A percentile compares a stretch with the other conserved stretches of the same genome.
Evolutionary conservation across 2,113 vertebrate genomes (phyloP).

Genomic region (Taxidea taxus): DNA sequence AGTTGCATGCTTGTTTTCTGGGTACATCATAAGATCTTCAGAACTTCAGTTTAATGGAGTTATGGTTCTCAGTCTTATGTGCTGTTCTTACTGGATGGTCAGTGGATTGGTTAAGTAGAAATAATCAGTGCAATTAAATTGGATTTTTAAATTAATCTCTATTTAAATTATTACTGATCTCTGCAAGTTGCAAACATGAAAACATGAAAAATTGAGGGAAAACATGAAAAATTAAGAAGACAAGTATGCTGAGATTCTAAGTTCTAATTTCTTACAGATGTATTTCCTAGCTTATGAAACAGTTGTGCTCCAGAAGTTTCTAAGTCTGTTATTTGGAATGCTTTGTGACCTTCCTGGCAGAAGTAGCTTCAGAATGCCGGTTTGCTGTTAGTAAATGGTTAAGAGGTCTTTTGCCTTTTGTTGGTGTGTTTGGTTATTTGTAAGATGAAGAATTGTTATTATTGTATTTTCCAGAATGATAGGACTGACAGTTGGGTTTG

Average conservation of each 20-base stretch:
- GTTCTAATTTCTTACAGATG: neutral
- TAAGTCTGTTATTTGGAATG: neutral
- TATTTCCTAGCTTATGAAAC: neutral
- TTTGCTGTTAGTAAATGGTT: neutral
- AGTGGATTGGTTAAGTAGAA: neutral
- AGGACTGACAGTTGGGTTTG: conserved; percentile 90
- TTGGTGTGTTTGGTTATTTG: neutral
- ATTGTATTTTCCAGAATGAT: conserved; percentile 90
- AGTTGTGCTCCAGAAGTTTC: neutral
- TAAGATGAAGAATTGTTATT: neutral
- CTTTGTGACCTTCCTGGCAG: neutral
- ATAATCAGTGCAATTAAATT: neutral
- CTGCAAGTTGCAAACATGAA: neutral
- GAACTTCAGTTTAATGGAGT: neutral
- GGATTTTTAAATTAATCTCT: neutral
- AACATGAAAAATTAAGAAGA: neutral
- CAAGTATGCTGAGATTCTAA: conserved; percentile 11
- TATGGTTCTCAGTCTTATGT: neutral
- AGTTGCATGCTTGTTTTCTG: neutral
- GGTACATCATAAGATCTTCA: neutral
- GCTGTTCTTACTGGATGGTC: neutral
- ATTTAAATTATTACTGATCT: neutral
- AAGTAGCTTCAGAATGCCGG: neutral
- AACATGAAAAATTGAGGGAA: conserved; percentile 7
- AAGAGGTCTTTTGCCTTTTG: neutral